A percentile compares a stretch with the other conserved stretches of the same genome.
phyloP scores from a whole-genome alignment of 2,113 vertebrate species.

The Trogon surrucura region DNA sequence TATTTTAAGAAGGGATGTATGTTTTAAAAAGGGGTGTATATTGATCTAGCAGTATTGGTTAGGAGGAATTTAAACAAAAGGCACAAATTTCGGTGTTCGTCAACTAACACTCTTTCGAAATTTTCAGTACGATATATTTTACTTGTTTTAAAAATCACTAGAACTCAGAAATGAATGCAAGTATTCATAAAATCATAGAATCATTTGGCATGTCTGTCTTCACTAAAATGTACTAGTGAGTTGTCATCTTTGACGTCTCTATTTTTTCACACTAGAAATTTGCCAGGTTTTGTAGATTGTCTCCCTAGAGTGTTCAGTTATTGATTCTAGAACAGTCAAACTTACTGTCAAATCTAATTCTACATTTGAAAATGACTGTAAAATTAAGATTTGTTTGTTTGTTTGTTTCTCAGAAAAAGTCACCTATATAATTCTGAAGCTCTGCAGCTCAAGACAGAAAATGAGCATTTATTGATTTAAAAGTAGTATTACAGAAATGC shows the following conservation, averaged over 20 bases:
- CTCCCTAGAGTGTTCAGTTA: not conserved
- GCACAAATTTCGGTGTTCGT: not conserved
- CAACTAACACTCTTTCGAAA: not conserved
- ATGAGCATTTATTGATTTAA: not conserved
- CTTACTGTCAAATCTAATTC: not conserved
- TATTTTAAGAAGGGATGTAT: not conserved
- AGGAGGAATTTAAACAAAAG: not conserved
- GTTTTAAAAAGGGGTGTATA: not conserved
- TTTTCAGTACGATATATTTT: not conserved
- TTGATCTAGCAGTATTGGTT: not conserved
- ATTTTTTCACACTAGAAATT: not conserved
- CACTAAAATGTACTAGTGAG: not conserved
- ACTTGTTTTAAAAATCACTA: not conserved
- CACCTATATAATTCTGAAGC: not conserved
- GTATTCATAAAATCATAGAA: not conserved
- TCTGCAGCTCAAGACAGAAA: not conserved
- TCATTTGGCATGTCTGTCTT: not conserved
- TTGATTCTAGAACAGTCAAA: not conserved
- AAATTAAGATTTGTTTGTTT: not conserved
- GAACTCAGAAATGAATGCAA: not conserved
- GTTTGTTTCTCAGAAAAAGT: not conserved
- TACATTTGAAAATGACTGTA: not conserved
- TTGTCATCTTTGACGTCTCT: not conserved
- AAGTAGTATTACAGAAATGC: not conserved
- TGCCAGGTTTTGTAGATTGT: not conserved